phyloP scores from a whole-genome alignment of 1,140 invertebrate genomes.

The Orchestia grillus region DNA sequence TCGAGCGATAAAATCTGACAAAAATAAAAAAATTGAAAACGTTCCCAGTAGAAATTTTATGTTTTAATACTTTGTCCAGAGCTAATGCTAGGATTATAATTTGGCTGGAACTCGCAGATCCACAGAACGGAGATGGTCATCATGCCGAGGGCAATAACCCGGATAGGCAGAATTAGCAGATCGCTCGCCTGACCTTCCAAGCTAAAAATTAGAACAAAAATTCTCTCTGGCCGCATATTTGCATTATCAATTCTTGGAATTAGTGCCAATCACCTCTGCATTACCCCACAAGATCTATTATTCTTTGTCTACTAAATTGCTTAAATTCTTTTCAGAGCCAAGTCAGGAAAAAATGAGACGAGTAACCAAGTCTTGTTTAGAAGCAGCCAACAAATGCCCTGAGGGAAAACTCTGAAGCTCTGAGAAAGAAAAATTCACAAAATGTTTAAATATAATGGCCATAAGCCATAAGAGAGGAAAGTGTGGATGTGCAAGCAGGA shows the following conservation, averaged over 20 bases:
- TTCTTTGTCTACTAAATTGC: background rate
- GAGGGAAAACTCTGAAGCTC: background rate
- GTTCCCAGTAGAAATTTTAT: background rate
- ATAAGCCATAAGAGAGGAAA: background rate
- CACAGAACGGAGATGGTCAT: background rate
- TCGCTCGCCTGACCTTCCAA: background rate
- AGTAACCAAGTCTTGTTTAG: background rate
- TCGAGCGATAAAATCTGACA: background rate
- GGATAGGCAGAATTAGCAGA: background rate
- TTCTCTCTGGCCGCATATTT: background rate
- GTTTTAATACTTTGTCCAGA: background rate
- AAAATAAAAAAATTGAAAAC: background rate
- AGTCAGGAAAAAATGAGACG: background rate
- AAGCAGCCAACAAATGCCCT: background rate
- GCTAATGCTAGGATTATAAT: background rate
- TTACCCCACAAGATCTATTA: background rate
- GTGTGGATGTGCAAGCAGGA: no score
- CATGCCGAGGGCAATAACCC: background rate
- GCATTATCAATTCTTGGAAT: background rate
- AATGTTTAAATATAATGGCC: background rate
- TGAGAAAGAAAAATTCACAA: background rate
- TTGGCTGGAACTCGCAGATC: background rate
- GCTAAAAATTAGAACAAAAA: background rate
- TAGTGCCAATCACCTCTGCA: background rate
- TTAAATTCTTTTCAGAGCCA: background rate